These are phyloP conservation scores for Hirtodrosophila duncani DNA, from an alignment of 2,888 invertebrate genomes.

Conservation along the genomic window DNA sequence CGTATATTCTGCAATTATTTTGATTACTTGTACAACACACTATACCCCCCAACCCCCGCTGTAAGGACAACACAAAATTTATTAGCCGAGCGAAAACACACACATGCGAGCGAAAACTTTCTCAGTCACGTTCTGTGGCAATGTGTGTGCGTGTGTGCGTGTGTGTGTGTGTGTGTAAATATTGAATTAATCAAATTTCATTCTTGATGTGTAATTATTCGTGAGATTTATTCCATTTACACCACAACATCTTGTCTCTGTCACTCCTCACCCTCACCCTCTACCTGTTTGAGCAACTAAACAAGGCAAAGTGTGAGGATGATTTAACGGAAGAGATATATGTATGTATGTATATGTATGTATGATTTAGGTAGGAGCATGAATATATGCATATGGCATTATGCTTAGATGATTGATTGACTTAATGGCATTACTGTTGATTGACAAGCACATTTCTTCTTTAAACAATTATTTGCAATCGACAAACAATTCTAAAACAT, in stretches of 20 bases:
- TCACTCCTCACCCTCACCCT: constrained; percentile 16
- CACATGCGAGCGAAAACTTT: constrained; percentile 24
- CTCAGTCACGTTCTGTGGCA: constrained; percentile 40
- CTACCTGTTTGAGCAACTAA: no score
- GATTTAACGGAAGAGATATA: no score
- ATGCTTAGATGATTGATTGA: no score
- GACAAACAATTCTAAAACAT: no score
- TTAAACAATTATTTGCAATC: no score
- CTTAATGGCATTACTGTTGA: no score
- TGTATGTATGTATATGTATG: no score
- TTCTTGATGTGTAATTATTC: constrained; percentile 54
- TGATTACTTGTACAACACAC: constrained; percentile 63
- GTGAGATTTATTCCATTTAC: constrained; percentile 32
- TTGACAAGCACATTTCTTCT: no score
- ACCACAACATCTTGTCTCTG: constrained; percentile 3
- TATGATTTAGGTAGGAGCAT: no score
- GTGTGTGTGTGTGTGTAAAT: constrained; percentile 34
- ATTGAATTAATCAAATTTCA: constrained; percentile 66
- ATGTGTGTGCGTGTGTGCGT: neutral
- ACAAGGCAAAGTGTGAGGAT: no score
- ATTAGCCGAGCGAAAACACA: constrained; percentile 63
- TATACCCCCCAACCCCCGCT: no score
- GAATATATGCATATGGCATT: no score
- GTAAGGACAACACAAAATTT: constrained; percentile 65
- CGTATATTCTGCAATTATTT: constrained; percentile 69